Base-by-base conservation (phyloP, 2,888 invertebrate genomes). In the Chaetogeoica ovagalla region DNA sequence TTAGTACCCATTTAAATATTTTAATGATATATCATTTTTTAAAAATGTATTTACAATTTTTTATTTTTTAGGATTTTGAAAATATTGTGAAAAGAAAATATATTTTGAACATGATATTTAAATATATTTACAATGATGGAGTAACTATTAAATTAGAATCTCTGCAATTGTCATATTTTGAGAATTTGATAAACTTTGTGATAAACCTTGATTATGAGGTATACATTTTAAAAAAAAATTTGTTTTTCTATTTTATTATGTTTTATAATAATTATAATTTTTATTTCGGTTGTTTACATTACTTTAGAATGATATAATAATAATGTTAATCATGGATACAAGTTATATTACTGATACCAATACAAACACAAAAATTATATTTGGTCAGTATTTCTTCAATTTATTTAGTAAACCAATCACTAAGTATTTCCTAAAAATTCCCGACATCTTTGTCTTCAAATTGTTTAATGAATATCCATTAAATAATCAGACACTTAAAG, bases 361-460 rank as follows among this genome's bases (percentile, higher is more conserved):
- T n/a, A 48, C 48, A n/a, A 11, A 62, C 6, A 48, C 30, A 62
- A 30, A 73, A 52, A n/a, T 11, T 8, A 0, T 52, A 30, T 62
- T 62, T 1, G 52, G 62, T 30, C 62, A 63, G 13, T 73, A 73
- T 62, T 62, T 73, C 11, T 73, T 73, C 30, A 48, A 17, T 62
- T 48, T 73, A 30, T 73, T 73, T 37, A 63, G n/a, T 48, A 73
- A 73, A 48, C 30, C 73, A 62, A 62, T 73, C 7, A 73, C 73
- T 30, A 62, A 48, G 11, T 63, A 73, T 73, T 62, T 62, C n/a
- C 43, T 73, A n/a, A 62, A 73, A 19, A 73, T 15, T 48, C 30
- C 62, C 30, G 73, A 73, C 1, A 48, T n/a, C 9, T 73, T 52
- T 63, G 15, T 62, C 13, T 30, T 11, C 30, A 52, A 73, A 73